These are phyloP conservation scores for Mactromeris polynyma DNA, from an alignment of 2,888 invertebrate species.

Conservation along the genomic window DNA sequence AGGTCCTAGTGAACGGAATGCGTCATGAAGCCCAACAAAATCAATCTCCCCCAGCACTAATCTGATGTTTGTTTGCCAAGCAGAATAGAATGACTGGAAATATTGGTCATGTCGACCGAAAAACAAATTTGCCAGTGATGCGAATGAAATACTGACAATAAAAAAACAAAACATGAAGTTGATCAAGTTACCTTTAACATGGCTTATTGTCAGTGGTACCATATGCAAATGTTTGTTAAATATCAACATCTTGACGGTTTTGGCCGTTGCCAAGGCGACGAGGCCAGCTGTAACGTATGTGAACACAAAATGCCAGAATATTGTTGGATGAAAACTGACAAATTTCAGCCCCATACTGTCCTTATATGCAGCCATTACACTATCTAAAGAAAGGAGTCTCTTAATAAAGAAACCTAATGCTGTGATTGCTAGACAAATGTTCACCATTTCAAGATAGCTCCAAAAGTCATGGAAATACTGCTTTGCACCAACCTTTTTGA, in stretches of 20 bases:
- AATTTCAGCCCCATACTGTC: conserved; percentile 40
- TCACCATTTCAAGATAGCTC: conserved; percentile 68
- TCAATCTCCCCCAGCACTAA: conserved; percentile 65
- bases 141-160: conserved; percentile 60
- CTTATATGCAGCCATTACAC: conserved; percentile 53
- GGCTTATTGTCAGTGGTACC: conserved; percentile 59
- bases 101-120: conserved; percentile 61
- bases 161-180: conserved; percentile 54
- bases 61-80: conserved; percentile 55
- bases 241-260: conserved; percentile 69
- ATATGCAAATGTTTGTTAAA: conserved; percentile 70
- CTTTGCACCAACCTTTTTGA: conserved; percentile 36
- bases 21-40: conserved; percentile 46
- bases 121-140: conserved; percentile 54
- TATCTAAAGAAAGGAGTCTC: conserved; percentile 54
- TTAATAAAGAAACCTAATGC: conserved; percentile 69
- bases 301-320: conserved; percentile 65
- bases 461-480: conserved; percentile 69
- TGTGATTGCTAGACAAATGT: conserved; percentile 61
- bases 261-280: conserved; percentile 67
- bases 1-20: conserved; percentile 60
- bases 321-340: conserved; percentile 71
- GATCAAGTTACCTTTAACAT: conserved; percentile 40
- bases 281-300: conserved; percentile 64
- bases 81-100: conserved; percentile 49